Percentiles rank a stretch among this genome's conserved stretches.
phyloP scores from a whole-genome alignment of 1,140 invertebrate species.

The Oscheius sp. region DNA sequence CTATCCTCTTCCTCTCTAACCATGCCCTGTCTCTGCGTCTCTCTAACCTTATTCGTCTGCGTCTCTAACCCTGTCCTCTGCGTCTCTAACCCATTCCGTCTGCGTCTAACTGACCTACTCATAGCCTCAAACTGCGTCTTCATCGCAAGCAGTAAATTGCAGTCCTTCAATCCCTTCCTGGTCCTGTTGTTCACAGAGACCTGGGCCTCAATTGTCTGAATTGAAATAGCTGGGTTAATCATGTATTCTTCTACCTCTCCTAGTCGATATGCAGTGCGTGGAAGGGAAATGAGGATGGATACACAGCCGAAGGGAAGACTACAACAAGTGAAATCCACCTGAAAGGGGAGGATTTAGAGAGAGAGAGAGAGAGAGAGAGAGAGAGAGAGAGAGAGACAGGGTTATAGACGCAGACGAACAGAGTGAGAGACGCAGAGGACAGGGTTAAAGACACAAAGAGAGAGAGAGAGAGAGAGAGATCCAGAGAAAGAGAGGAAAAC shows the following conservation, averaged over 20 bases:
- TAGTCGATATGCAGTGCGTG: constrained; percentile 47
- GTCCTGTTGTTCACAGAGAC: constrained; percentile 47
- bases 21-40: too few relatives aligned
- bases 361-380: not conserved
- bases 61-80: too few relatives aligned
- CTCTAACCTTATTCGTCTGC: too few relatives aligned
- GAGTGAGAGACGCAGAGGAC: too few relatives aligned
- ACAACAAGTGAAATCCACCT: constrained; percentile 59
- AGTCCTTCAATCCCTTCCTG: constrained; percentile 52
- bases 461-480: too few relatives aligned
- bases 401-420: too few relatives aligned
- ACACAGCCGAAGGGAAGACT: constrained; percentile 55
- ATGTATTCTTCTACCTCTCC: constrained; percentile 46
- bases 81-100: too few relatives aligned
- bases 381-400: not conserved
- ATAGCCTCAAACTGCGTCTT: constrained; percentile 55
- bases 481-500: too few relatives aligned
- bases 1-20: constrained; percentile 1
- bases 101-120: constrained; percentile 36
- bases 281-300: constrained; percentile 43
- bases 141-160: constrained; percentile 47
- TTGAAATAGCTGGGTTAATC: not conserved
- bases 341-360: not conserved
- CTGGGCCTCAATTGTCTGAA: constrained; percentile 38
- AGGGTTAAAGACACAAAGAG: not conserved